A percentile compares a stretch with the other conserved stretches of the same genome.
phyloP scores from a whole-genome alignment of 2,888 invertebrate genomes.

The Amphipyra berbera region DNA sequence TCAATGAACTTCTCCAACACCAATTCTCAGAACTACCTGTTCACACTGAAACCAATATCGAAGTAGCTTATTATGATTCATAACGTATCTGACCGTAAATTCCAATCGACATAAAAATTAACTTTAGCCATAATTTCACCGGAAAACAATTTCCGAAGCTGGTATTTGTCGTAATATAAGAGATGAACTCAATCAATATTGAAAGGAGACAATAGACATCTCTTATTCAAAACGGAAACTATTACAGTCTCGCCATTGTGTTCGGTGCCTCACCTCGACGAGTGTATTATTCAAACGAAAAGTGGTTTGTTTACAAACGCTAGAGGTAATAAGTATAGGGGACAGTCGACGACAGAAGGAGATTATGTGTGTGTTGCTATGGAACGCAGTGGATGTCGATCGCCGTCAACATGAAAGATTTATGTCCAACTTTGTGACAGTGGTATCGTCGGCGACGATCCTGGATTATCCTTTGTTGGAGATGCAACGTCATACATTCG shows the following conservation, averaged over 20 bases:
- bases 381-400: slow-evolving; percentile 76
- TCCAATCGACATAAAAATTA: slow-evolving; percentile 63
- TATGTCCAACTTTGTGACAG: slow-evolving; percentile 84
- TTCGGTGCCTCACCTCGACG: slow-evolving; percentile 83
- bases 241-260: slow-evolving; percentile 86
- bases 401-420: slow-evolving; percentile 83
- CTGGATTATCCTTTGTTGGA: slow-evolving; percentile 85
- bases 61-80: slow-evolving; percentile 54
- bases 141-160: slow-evolving; percentile 75
- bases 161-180: slow-evolving; percentile 70
- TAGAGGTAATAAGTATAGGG: slow-evolving; percentile 78
- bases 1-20: slow-evolving; percentile 72
- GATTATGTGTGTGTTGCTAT: slow-evolving; percentile 74
- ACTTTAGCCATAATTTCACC: slow-evolving; percentile 63
- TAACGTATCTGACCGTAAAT: slow-evolving; percentile 40
- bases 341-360: slow-evolving; percentile 75
- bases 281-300: slow-evolving; percentile 87
- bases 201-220: slow-evolving; percentile 86
- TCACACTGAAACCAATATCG: slow-evolving; percentile 54
- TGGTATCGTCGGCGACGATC: slow-evolving; percentile 78
- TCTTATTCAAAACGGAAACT: slow-evolving; percentile 89
- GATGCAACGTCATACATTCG: slow-evolving; percentile 78
- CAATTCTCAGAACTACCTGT: slow-evolving; percentile 55
- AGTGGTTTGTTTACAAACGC: slow-evolving; percentile 86
- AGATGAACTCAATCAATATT: slow-evolving; percentile 87